phyloP scores from a whole-genome alignment of 1,140 invertebrate genomes.

The Cydia amplana region DNA sequence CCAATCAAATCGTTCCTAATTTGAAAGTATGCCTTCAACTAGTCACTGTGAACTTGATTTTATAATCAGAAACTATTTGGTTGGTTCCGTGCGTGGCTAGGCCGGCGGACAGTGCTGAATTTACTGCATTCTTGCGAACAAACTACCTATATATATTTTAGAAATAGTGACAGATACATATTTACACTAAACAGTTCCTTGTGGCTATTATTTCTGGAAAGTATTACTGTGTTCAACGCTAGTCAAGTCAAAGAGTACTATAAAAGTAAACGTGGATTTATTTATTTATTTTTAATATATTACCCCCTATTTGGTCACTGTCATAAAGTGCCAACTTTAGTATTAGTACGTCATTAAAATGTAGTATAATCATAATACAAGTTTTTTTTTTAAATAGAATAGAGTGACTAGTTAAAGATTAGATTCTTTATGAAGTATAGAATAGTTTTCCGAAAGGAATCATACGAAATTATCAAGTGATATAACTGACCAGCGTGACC shows the following conservation, averaged over 20 bases:
- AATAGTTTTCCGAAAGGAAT: not conserved
- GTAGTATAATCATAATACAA: no score
- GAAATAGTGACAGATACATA: not conserved
- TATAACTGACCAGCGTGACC: no score
- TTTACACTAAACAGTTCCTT: not conserved
- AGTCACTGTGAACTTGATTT: no score
- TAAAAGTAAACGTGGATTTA: not conserved
- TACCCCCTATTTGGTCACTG: not conserved
- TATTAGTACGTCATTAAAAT: not conserved
- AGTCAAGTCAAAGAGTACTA: conserved; percentile 19
- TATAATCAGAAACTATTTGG: no score
- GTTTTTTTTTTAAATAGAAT: no score
- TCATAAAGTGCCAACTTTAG: not conserved
- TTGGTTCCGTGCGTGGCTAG: no score
- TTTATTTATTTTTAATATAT: not conserved
- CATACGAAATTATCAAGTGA: no score
- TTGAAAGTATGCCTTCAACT: no score
- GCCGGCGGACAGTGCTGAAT: no score
- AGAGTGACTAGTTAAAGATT: no score
- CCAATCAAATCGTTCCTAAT: no score
- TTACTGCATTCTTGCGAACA: no score
- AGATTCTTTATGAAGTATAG: not conserved
- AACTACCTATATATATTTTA: not conserved
- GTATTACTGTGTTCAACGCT: conserved; percentile 10
- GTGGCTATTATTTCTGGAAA: not conserved